Evolutionary conservation across 2,113 vertebrate species (phyloP), one percentile per base, ranked within the genome.

Genomic region (Campylomormyrus tamandua): DNA sequence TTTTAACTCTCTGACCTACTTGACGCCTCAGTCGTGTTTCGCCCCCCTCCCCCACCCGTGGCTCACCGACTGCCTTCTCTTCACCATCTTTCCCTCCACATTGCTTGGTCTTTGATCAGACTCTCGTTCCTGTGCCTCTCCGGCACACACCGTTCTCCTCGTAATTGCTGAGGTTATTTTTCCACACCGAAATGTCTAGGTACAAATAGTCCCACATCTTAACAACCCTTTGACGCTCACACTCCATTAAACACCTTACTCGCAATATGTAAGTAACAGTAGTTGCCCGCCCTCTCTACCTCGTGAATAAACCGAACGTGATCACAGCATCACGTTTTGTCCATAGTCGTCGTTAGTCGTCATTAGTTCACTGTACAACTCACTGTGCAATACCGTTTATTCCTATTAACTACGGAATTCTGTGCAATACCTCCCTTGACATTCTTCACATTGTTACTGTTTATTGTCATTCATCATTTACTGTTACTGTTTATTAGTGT

Each of bases 1-100:
- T 87, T 87, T 88, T 84, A 89, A 90, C 90, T 89, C 83, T 48
- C 83, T 91, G 91, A 90, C 92, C 92, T 77, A 90, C 39, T 91
- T 50, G 58, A 80, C 48, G 42, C 88, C 50, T 90, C 24, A 21
- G 90, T 31, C 56, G 35, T 62, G 17, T 52, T 53, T n/a, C 53
- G 27, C 46, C 74, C 19, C 62, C 90, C 89, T 90, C 50, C 89
- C 7, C 46, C 3, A 10, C 19, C 46, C 19, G 1, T 50, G 19
- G 27, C 35, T 87, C 53, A 70, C 17, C 11, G 2, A 27, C 24
- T n/a, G 46, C 27, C 48, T 49, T 45, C 24, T 27, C 31, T 13
- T 31, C 31, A 77, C 13, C 31, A 77, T 35, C 27, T 66, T 62
- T n/a, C 7, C 53, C 42, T 66, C 24, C 56, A 7, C 42, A 48